Percentiles rank a stretch among this genome's conserved stretches.
phyloP scores from a whole-genome alignment of 2,113 vertebrate species.

The Varanus salvator region DNA sequence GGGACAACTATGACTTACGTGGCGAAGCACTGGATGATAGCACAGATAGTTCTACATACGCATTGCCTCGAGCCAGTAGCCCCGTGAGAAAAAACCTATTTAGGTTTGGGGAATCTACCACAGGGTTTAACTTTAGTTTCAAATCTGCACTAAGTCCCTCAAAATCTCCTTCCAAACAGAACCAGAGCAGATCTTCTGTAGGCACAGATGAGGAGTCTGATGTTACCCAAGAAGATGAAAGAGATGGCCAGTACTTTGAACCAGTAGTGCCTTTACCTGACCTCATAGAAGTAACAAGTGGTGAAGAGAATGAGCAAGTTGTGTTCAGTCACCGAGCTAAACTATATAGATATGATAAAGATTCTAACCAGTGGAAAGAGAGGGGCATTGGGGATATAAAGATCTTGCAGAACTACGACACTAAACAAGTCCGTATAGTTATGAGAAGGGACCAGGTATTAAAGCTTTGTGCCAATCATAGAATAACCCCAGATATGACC shows the following conservation, averaged over 20 bases:
- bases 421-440: constrained; percentile 90
- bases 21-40: constrained; percentile 88
- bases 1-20: constrained; percentile 92
- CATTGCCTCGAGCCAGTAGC: constrained; percentile 86
- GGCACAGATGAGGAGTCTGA: constrained; percentile 95
- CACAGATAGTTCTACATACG: constrained; percentile 85
- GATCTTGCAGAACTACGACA: constrained; percentile 90
- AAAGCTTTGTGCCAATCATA: constrained; percentile 97
- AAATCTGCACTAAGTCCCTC: constrained; percentile 93
- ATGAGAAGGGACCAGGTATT: constrained; percentile 98
- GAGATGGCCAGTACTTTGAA: constrained; percentile 95
- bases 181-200: constrained; percentile 88
- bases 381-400: constrained; percentile 97
- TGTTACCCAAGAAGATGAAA: constrained; percentile 90
- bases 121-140: constrained; percentile 95
- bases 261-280: constrained; percentile 95
- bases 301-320: constrained; percentile 96
- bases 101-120: constrained; percentile 93
- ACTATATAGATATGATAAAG: constrained; percentile 94
- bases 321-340: constrained; percentile 96
- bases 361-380: constrained; percentile 93
- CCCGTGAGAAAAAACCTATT: constrained; percentile 92
- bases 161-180: constrained; percentile 92
- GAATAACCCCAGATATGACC: constrained; percentile 88
- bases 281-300: constrained; percentile 90